phyloP scores from a whole-genome alignment of 2,888 invertebrate species.

The Trimorus sp. region DNA sequence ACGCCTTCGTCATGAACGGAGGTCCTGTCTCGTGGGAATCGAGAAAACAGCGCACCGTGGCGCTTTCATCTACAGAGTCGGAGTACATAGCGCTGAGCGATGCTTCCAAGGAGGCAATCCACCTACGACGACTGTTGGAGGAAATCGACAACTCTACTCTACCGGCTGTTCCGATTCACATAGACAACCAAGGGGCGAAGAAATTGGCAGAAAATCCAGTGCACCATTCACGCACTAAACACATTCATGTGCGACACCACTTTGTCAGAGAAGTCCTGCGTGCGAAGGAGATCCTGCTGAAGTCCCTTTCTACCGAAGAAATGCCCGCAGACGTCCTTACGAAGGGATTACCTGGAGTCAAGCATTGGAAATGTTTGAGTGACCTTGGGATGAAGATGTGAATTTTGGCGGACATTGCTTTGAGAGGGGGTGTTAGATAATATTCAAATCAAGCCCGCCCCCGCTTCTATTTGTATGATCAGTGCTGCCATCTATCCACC shows the following conservation, averaged over 20 bases:
- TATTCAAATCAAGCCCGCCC: too few species aligned
- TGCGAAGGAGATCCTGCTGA: neutral
- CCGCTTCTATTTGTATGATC: too few species aligned
- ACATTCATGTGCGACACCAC: conserved; percentile 26
- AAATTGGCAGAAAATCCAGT: conserved; percentile 29
- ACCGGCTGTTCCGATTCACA: neutral
- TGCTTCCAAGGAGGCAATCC: conserved; percentile 17
- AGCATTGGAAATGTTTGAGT: conserved; percentile 5
- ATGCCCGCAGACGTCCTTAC: conserved; percentile 35
- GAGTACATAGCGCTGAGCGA: conserved; percentile 20
- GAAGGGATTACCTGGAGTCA: conserved; percentile 19
- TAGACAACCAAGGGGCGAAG: conserved; percentile 34
- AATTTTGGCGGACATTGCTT: neutral
- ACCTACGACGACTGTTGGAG: conserved; percentile 3
- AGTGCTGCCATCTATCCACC: too few species aligned
- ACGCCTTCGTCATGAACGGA: conserved; percentile 10
- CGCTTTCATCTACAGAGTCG: conserved; percentile 9
- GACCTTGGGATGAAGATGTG: neutral
- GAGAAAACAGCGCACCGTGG: conserved; percentile 16
- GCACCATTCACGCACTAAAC: conserved; percentile 28
- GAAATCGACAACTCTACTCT: neutral
- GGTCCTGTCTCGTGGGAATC: conserved; percentile 13
- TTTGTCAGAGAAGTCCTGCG: conserved; percentile 20
- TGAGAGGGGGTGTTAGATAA: too few species aligned
- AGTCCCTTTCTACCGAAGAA: conserved; percentile 20